Base-by-base conservation (phyloP, 1,140 invertebrate genomes). In the Agrilus planipennis region DNA sequence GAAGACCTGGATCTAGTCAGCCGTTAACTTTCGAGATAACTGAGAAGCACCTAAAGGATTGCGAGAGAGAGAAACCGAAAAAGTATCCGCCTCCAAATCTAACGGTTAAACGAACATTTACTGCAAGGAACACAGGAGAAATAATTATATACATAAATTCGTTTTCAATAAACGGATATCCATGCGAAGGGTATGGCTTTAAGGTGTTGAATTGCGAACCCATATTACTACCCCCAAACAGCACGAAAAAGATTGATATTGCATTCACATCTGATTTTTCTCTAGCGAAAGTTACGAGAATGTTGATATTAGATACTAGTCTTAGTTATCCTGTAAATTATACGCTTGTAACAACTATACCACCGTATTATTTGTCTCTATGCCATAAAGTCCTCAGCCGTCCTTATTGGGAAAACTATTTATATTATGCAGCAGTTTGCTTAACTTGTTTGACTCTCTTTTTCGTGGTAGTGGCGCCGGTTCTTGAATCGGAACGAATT, bases 231-330 rank as follows among this genome's bases (percentile, higher is more conserved):
- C 63, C 66, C 39, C 85, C 90, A 11, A 93, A 94, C 63, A 75
- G 73, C 7, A 84, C 80, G n/a, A 74, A 73, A 50, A 83, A 82
- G 58, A 78, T 97, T 19, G 87, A 94, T 53, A 85, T 96, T 49
- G 81, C 84, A 39, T 95, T 92, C 61, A 87, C 86, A 1, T 84
- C 92, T 5, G 93, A 97, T 68, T 94, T 92, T 57, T 90, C 91
- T 3, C 68, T 92, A 41, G 77, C 86, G 0, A 73, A 79, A 41
- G 75, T 91, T 17, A 70, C 81, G 43, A 72, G 86, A 11, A 62
- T 70, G 27, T 67, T 77, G 19, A 63, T 66, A 46, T 67, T 74
- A 45, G 63, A 67, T 4, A 81, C 75, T 19, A 79, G 74, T 53
- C 57, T 79, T 11, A 65, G 62, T 41, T 62, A 63, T 39, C 55